These are phyloP conservation scores for Chloropsis cyanopogon DNA, from an alignment of 2,113 vertebrate species.

Conservation along the genomic window DNA sequence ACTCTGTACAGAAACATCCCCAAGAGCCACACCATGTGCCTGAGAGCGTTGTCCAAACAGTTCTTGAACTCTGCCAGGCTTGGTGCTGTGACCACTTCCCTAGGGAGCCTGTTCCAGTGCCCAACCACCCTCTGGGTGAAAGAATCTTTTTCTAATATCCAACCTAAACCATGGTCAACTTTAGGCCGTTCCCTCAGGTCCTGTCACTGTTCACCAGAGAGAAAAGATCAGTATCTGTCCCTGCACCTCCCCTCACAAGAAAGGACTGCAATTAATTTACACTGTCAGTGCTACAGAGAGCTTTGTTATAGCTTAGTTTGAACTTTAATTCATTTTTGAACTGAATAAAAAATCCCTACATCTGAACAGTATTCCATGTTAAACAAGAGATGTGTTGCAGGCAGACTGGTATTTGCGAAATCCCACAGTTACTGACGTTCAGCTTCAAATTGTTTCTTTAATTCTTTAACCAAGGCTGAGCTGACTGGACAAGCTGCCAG, in stretches of 20 bases:
- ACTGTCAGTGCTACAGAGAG: neutral
- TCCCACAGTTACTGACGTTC: rapidly evolving
- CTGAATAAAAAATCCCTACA: neutral
- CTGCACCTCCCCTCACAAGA: rapidly evolving
- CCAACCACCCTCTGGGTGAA: neutral
- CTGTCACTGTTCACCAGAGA: neutral
- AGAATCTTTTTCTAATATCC: neutral
- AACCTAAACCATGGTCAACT: neutral
- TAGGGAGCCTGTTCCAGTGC: neutral
- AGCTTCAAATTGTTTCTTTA: neutral
- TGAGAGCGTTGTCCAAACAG: neutral
- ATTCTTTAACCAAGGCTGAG: too few relatives aligned
- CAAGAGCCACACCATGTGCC: neutral
- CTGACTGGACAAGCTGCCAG: neutral
- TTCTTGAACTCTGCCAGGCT: neutral
- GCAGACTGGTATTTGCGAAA: neutral
- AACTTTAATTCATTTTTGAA: neutral
- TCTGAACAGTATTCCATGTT: neutral
- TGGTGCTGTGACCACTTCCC: neutral
- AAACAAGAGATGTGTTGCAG: neutral
- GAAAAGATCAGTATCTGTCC: neutral
- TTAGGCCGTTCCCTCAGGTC: rapidly evolving
- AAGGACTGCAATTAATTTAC: neutral
- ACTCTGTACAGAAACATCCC: neutral
- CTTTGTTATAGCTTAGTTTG: neutral